Conservation (phyloP, 2,797 vertebrate species). For the Pachyuromys duprasi region DNA sequence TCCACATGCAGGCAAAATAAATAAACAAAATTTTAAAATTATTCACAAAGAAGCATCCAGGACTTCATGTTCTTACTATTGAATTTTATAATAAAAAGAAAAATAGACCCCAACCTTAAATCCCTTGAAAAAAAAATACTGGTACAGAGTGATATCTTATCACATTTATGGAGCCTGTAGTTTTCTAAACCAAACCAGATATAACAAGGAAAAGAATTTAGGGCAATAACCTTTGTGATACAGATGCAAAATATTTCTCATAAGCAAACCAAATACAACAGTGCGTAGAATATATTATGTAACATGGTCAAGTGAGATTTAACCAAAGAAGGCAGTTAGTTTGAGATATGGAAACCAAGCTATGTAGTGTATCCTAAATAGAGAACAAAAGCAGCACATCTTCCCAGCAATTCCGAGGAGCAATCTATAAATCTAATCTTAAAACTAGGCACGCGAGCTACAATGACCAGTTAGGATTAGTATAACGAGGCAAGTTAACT, state of each 20-base stretch:
- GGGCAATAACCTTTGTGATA: not conserved
- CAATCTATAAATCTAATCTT: not conserved
- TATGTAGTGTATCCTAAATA: not conserved
- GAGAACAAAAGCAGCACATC: not conserved
- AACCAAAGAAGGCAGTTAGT: not conserved
- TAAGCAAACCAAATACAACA: not conserved
- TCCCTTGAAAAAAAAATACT: not conserved
- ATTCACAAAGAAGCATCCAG: not conserved
- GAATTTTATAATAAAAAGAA: not conserved
- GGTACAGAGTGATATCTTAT: not conserved
- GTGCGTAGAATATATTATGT: not conserved
- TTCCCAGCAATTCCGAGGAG: not conserved
- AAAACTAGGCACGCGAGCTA: not conserved
- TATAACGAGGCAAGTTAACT: not conserved
- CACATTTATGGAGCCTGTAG: not conserved
- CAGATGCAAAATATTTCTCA: constrained; percentile 1
- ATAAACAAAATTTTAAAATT: not conserved
- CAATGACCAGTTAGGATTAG: not conserved
- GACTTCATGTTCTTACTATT: not conserved
- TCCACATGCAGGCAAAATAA: not conserved
- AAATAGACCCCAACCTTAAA: not conserved
- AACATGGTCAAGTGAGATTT: not conserved
- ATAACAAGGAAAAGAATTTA: not conserved
- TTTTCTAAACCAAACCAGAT: constrained; percentile 13
- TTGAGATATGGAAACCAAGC: not conserved